A percentile compares a stretch with the other conserved stretches of the same genome.
Evolutionary conservation across 2,113 vertebrate genomes (phyloP).

Genomic region (Murina feae): DNA sequence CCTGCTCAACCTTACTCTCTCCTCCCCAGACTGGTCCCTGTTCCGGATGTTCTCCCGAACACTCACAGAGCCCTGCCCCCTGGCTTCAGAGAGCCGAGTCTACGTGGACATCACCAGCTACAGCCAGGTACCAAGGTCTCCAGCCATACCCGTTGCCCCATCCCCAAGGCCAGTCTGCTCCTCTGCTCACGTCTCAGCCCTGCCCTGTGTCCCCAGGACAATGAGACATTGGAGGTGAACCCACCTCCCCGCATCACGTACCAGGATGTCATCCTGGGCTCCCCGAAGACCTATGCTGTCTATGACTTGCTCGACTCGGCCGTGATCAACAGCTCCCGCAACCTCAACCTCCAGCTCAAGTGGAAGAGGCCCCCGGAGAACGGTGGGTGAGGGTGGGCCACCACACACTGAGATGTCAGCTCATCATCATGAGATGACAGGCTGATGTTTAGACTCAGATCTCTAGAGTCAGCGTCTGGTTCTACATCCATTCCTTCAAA

Average conservation of each 20-base stretch:
- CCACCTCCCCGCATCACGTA: constrained; percentile 82
- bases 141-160: neutral
- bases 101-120: constrained; percentile 92
- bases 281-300: constrained; percentile 88
- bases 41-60: constrained; percentile 98
- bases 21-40: constrained; percentile 92
- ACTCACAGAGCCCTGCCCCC: constrained; percentile 92
- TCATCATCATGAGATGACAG: neutral
- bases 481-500: neutral
- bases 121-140: constrained; percentile 83
- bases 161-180: neutral
- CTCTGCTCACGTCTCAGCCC: constrained; percentile 15
- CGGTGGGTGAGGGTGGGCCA: constrained; percentile 74
- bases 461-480: neutral
- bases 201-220: constrained; percentile 81
- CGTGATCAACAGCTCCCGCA: constrained; percentile 86
- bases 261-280: constrained; percentile 88
- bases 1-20: neutral
- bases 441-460: neutral
- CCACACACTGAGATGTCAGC: accelerated
- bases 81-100: constrained; percentile 93
- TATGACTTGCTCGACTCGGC: constrained; percentile 89
- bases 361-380: constrained; percentile 87
- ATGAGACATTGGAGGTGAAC: constrained; percentile 89
- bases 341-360: constrained; percentile 92